Conservation (phyloP, 2,797 vertebrate species). For the Neomorphus geoffroyi region DNA sequence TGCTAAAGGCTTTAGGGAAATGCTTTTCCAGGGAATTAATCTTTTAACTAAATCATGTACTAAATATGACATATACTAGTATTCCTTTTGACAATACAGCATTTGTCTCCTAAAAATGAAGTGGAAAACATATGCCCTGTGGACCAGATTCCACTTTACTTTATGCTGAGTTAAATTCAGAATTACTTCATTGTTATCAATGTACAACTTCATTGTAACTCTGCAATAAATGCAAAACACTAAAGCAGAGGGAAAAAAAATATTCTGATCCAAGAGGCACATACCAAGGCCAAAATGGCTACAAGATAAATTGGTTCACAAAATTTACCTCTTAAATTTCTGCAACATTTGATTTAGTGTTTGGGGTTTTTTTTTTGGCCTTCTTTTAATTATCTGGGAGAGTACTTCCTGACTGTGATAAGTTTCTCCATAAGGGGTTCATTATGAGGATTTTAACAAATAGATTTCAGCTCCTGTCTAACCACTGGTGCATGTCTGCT, state of each 20-base stretch:
- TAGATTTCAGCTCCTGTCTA: neutral
- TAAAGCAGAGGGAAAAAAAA: neutral
- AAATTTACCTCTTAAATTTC: neutral
- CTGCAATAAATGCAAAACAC: neutral
- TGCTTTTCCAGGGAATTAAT: conserved; percentile 46
- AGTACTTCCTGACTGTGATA: neutral
- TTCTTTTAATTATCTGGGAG: neutral
- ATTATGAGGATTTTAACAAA: conserved; percentile 21
- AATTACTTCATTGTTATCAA: neutral
- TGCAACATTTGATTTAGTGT: neutral
- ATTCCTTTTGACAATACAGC: conserved; percentile 25
- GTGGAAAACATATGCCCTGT: neutral
- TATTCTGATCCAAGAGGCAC: neutral
- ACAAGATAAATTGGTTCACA: neutral
- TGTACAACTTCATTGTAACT: neutral
- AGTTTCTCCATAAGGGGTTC: neutral
- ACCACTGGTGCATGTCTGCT: neutral
- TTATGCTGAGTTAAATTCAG: neutral
- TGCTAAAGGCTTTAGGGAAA: conserved; percentile 23
- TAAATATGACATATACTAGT: neutral
- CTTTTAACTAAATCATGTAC: conserved; percentile 18
- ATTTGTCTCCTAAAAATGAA: conserved; percentile 35
- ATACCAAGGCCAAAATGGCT: neutral
- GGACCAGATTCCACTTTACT: conserved; percentile 25
- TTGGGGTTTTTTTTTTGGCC: rapidly evolving